phyloP scores from a whole-genome alignment of 2,797 vertebrate genomes.

The Glossophaga mutica region DNA sequence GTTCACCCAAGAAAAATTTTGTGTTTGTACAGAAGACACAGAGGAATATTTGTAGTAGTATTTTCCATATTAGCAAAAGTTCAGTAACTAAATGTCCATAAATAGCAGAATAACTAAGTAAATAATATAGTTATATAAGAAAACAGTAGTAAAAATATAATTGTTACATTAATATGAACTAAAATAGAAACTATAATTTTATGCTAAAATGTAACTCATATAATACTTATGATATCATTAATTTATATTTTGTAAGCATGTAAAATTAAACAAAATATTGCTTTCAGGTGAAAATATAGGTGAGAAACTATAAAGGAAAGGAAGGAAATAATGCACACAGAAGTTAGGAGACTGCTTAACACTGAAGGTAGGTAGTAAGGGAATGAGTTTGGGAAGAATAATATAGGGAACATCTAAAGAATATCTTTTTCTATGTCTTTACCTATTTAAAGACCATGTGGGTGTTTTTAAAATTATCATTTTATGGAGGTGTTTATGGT shows the following conservation, averaged over 20 bases:
- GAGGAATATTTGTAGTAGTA: background rate
- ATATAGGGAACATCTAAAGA: background rate
- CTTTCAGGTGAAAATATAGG: background rate
- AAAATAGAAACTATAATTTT: background rate
- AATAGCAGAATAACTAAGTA: background rate
- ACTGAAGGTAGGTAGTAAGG: background rate
- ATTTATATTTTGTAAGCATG: background rate
- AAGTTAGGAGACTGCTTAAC: background rate
- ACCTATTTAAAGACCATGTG: background rate
- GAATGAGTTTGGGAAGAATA: background rate
- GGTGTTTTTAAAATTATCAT: background rate
- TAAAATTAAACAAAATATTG: background rate
- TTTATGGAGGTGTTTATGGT: background rate
- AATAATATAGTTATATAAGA: background rate
- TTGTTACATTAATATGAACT: background rate
- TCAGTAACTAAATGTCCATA: background rate
- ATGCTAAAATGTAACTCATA: background rate
- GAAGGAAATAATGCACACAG: background rate
- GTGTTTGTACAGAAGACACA: background rate
- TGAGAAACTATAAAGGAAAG: background rate
- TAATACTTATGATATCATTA: background rate
- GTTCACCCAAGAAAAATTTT: background rate
- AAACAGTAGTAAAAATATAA: background rate
- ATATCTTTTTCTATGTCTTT: background rate
- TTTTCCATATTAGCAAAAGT: background rate